Percentiles rank a stretch among this genome's conserved stretches.
These are phyloP conservation scores for Drosophila pachea DNA, from an alignment of 1,140 invertebrate genomes.

Conservation along the genomic window DNA sequence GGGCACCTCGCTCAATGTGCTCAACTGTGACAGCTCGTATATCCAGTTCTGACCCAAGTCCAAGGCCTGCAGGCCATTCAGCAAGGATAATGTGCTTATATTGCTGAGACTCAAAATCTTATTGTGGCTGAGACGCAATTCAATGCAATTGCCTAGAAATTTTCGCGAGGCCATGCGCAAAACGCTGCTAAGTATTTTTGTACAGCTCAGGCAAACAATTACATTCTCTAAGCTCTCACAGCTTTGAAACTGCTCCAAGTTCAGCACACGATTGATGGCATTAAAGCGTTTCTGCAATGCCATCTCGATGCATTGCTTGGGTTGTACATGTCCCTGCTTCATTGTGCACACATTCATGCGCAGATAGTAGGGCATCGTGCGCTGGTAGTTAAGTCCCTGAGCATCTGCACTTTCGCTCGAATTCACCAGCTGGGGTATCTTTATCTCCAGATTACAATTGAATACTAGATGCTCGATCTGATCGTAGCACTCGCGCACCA, in stretches of 20 bases:
- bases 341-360: slow-evolving; percentile 61
- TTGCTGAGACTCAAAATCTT: slow-evolving; percentile 49
- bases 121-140: slow-evolving; percentile 56
- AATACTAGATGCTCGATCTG: slow-evolving; percentile 58
- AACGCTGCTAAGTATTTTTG: slow-evolving; percentile 43
- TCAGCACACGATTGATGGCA: slow-evolving; percentile 52
- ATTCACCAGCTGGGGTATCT: slow-evolving; percentile 41
- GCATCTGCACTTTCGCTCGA: not conserved
- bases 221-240: slow-evolving; percentile 51
- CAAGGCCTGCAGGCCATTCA: slow-evolving; percentile 56
- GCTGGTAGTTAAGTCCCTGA: slow-evolving; percentile 3
- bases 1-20: slow-evolving; percentile 38
- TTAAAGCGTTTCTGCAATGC: slow-evolving; percentile 52
- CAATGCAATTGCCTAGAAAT: slow-evolving; percentile 56
- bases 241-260: slow-evolving; percentile 57
- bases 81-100: slow-evolving; percentile 34
- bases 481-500: slow-evolving; percentile 65
- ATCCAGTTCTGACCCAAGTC: slow-evolving; percentile 70
- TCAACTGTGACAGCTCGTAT: slow-evolving; percentile 41
- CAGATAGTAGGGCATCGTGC: slow-evolving; percentile 43
- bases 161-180: slow-evolving; percentile 47
- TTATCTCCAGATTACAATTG: slow-evolving; percentile 50
- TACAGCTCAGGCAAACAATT: slow-evolving; percentile 52
- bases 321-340: slow-evolving; percentile 52
- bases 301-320: slow-evolving; percentile 45